Conservation (phyloP, 2,888 invertebrate species). For the Dicyrtomina minuta region DNA sequence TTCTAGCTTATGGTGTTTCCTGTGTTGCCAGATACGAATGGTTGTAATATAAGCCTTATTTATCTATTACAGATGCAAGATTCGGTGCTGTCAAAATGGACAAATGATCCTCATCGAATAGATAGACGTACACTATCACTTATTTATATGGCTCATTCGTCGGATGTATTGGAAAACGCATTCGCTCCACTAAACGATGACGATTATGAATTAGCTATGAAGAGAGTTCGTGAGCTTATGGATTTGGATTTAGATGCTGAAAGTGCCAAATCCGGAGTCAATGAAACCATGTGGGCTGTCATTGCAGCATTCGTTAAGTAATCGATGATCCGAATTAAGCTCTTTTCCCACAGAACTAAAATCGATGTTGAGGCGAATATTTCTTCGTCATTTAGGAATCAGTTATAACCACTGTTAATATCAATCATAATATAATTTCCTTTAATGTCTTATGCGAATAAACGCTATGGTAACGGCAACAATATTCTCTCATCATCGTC, state of each 20-base stretch:
- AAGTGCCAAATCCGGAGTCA: constrained; percentile 83
- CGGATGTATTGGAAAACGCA: constrained; percentile 98
- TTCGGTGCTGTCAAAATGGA: constrained; percentile 92
- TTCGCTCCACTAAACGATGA: constrained; percentile 96
- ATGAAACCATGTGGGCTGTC: constrained; percentile 98
- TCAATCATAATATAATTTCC: no score
- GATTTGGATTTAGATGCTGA: constrained; percentile 97
- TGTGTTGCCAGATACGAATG: no score
- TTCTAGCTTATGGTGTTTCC: no score
- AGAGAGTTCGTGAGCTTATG: constrained; percentile 89
- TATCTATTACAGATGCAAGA: constrained; percentile 82
- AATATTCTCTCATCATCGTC: no score
- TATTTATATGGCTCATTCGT: constrained; percentile 93
- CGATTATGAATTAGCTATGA: constrained; percentile 97
- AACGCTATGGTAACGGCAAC: no score
- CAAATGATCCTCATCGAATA: constrained; percentile 96
- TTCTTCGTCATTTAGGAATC: no score
- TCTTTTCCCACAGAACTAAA: no score
- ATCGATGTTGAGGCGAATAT: no score
- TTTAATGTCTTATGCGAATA: no score
- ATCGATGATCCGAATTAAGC: background rate
- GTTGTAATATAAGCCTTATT: background rate
- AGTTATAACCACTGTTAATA: no score
- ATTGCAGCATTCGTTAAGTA: constrained; percentile 97
- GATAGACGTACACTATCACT: constrained; percentile 91